A percentile compares a stretch with the other conserved stretches of the same genome.
phyloP scores from a whole-genome alignment of 2,888 invertebrate species.

The Dolichopus griseipennis region DNA sequence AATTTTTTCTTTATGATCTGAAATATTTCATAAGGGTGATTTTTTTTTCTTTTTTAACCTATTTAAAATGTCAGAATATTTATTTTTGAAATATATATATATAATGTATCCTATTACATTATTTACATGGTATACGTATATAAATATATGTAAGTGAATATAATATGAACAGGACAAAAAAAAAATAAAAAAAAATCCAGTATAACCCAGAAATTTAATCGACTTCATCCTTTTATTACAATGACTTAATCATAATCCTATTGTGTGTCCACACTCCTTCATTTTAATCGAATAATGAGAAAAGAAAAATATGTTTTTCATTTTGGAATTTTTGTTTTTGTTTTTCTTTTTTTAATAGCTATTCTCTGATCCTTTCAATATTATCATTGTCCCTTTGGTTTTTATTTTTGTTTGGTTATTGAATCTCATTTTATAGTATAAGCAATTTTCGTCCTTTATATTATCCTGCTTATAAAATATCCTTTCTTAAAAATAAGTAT shows the following conservation, averaged over 20 bases:
- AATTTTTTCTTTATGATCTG: background rate
- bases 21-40: background rate
- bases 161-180: too few relatives aligned
- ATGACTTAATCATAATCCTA: slow-evolving; percentile 31
- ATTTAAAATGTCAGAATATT: background rate
- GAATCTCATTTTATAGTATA: background rate
- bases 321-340: too few relatives aligned
- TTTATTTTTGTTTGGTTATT: background rate
- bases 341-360: slow-evolving; percentile 13
- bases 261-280: slow-evolving; percentile 28
- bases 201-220: slow-evolving; percentile 15
- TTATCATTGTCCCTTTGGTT: background rate
- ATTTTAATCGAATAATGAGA: slow-evolving; percentile 20
- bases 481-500: background rate
- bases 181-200: background rate
- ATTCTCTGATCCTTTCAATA: slow-evolving; percentile 16
- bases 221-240: slow-evolving; percentile 29
- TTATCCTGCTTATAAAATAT: background rate
- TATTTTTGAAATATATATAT: background rate
- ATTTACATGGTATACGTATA: background rate
- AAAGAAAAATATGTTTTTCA: slow-evolving; percentile 25
- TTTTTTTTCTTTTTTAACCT: background rate
- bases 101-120: slow-evolving; percentile 20
- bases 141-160: background rate
- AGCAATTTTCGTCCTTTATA: background rate